Conservation (phyloP, 2,888 invertebrate genomes). For the Sycophila texana region DNA sequence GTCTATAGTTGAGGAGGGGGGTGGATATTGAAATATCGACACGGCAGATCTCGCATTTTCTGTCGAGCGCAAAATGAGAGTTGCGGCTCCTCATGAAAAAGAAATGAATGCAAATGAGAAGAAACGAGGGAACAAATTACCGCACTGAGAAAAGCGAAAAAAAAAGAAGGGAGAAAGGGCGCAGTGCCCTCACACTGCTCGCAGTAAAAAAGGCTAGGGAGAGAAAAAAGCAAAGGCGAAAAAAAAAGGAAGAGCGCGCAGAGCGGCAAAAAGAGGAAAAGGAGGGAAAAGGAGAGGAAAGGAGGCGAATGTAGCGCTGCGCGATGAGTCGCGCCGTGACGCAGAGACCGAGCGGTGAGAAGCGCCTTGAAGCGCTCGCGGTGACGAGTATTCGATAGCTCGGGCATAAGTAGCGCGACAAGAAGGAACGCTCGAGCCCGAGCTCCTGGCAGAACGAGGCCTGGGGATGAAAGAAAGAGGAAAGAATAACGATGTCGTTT, state of each 20-base stretch:
- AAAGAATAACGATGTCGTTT: slow-evolving; percentile 44
- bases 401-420: slow-evolving; percentile 38
- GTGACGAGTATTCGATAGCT: slow-evolving; percentile 48
- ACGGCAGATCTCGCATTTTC: slow-evolving; percentile 42
- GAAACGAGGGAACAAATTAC: slow-evolving; percentile 47
- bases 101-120: slow-evolving; percentile 49
- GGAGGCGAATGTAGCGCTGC: not conserved
- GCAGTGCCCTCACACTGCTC: not conserved
- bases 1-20: not conserved
- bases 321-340: slow-evolving; percentile 19
- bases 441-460: not conserved
- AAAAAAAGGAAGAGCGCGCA: slow-evolving; percentile 25
- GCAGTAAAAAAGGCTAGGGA: not conserved
- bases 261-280: slow-evolving; percentile 39
- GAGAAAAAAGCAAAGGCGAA: slow-evolving; percentile 23
- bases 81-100: slow-evolving; percentile 45
- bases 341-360: slow-evolving; percentile 6
- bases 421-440: slow-evolving; percentile 7
- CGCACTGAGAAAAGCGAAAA: slow-evolving; percentile 29
- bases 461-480: not conserved
- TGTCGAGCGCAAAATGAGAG: slow-evolving; percentile 37
- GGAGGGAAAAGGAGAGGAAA: not conserved
- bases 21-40: slow-evolving; percentile 48
- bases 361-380: not conserved
- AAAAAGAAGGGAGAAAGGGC: slow-evolving; percentile 16